Conservation (phyloP, 2,113 vertebrate species). For the Barbus barbus region DNA sequence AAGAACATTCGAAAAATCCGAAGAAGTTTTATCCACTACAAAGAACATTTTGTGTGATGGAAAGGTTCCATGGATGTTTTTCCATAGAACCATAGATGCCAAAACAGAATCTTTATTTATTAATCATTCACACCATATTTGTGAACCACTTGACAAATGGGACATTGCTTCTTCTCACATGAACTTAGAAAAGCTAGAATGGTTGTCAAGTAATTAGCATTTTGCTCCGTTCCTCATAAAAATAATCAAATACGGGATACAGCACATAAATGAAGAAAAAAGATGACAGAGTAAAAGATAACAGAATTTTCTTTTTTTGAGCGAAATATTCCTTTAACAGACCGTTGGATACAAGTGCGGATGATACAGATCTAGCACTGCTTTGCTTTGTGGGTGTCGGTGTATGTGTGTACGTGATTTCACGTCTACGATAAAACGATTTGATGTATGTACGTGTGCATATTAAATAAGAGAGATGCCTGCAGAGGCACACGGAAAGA, state of each 20-base stretch:
- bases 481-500: neutral
- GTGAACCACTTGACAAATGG: neutral
- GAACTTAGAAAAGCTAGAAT: neutral
- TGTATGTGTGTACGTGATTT: neutral
- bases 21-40: too few species aligned
- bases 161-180: neutral
- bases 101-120: too few species aligned
- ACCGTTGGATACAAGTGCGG: neutral
- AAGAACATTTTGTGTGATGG: too few species aligned
- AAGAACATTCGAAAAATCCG: too few species aligned
- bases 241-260: neutral
- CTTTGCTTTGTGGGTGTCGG: neutral
- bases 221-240: neutral
- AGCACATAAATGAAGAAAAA: neutral
- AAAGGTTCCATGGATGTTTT: too few species aligned
- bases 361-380: too few species aligned
- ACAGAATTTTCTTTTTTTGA: neutral
- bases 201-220: too few species aligned
- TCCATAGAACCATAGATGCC: too few species aligned
- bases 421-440: neutral
- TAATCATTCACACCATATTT: neutral
- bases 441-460: neutral
- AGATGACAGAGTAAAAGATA: neutral
- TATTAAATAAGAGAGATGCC: slow-evolving; percentile 12
- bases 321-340: neutral